Evolutionary conservation across 2,888 invertebrate species (phyloP), one percentile per base, ranked within the genome.

Genomic region (Axea sp.): DNA sequence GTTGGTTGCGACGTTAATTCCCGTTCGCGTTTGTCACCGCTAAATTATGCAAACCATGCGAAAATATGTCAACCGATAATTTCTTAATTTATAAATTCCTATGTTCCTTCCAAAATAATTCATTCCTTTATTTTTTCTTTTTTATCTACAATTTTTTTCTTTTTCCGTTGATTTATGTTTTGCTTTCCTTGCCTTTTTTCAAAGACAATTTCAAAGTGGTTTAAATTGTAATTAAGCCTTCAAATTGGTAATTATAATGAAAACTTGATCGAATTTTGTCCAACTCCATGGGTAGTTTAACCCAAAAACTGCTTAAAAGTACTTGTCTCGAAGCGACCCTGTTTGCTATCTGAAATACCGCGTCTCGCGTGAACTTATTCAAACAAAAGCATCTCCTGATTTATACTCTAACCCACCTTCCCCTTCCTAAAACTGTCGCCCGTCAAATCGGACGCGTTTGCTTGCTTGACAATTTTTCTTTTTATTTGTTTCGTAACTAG

Each of bases 1-100:
- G 67, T 60, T 73, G 60, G 15, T 47, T 62, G 53, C 73, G 51
- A 73, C 67, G 57, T 73, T 67, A 68, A 73, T 73, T 73, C 55
- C 47, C 43, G 64, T 12, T 57, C 67, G 65, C 68, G 62, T 68
- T 73, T 64, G 73, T 73, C 64, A 45, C 60, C 37, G 53, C 24
- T 51, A 41, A 68, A 73, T 73, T 68, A 68, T 73, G 68, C 57
- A 68, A 62, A 67, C 59, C 41, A 22, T 15, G 68, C 68, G 68
- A 55, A 64, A 69, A 69, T 59, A 64, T 43, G 33, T 47, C 59
- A 28, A n/a, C 41, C 65, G 47, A 47, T 59, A 51, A 68, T 73
- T 73, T 73, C 64, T 68, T 68, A 33, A 57, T 68, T 60, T 53
- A 33, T 39, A 67, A 45, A 60, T 45, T 24, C 15, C 47, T 33